These are phyloP conservation scores for Syngnathus acus DNA, from an alignment of 2,797 vertebrate genomes.

Conservation along the genomic window DNA sequence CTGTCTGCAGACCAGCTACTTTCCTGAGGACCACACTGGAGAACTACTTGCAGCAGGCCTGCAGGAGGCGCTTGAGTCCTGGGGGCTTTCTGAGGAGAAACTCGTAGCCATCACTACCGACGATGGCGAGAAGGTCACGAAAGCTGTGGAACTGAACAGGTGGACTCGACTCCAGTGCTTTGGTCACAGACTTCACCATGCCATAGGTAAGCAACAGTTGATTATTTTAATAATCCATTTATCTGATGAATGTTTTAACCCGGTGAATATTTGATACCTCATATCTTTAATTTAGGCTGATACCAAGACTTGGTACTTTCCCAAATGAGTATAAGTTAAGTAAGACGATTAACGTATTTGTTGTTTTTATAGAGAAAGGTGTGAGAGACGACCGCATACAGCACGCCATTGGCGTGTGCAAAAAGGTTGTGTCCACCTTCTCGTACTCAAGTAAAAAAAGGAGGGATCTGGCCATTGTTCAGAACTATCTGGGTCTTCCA, in stretches of 20 bases:
- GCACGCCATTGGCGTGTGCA: background rate
- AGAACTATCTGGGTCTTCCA: background rate
- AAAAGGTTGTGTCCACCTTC: slow-evolving; percentile 1
- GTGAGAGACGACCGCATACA: background rate
- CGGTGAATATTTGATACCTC: too few relatives aligned
- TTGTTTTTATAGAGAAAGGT: background rate
- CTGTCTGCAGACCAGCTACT: slow-evolving; percentile 1
- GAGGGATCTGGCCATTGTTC: background rate
- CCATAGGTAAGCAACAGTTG: background rate
- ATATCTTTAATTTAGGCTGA: too few relatives aligned
- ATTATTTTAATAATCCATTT: too few relatives aligned
- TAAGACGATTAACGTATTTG: background rate
- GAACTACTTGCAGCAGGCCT: background rate
- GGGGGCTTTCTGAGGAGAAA: background rate
- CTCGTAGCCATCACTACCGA: background rate
- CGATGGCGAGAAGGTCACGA: background rate
- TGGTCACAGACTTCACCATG: background rate
- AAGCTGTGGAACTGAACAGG: background rate
- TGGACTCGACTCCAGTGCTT: slow-evolving; percentile 4
- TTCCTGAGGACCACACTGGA: background rate
- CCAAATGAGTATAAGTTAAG: background rate
- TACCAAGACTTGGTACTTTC: too few relatives aligned
- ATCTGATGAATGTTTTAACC: too few relatives aligned
- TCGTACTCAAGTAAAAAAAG: background rate
- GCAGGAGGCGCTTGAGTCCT: slow-evolving; percentile 1